These are phyloP conservation scores for Perodicticus potto DNA, from an alignment of 2,797 vertebrate genomes.

Conservation along the genomic window DNA sequence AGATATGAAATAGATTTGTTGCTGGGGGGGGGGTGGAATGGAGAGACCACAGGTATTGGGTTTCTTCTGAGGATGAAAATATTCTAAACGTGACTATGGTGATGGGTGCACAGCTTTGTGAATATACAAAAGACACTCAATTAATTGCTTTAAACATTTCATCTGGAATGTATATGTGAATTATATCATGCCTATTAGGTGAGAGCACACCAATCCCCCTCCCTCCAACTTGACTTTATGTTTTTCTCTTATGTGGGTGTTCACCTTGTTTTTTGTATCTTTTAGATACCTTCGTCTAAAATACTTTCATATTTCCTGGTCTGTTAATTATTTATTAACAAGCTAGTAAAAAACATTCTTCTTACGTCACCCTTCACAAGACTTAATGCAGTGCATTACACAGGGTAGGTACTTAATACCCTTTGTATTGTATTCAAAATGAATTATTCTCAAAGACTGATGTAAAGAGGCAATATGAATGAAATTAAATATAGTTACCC, in stretches of 20 bases:
- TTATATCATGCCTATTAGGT: neutral
- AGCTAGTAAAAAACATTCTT: neutral
- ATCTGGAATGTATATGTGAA: neutral
- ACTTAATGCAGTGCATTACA: neutral
- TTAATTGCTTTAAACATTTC: slow-evolving; percentile 8
- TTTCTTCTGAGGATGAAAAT: neutral
- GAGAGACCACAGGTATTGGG: neutral
- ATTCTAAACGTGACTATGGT: neutral
- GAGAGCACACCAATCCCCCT: too few species aligned
- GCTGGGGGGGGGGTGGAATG: neutral
- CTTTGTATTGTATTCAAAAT: neutral
- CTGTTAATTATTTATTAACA: neutral
- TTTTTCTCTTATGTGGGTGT: too few species aligned
- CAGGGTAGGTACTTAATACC: neutral
- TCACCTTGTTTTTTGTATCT: too few species aligned
- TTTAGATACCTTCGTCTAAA: too few species aligned
- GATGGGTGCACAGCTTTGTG: neutral
- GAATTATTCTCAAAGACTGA: neutral
- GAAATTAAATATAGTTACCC: neutral
- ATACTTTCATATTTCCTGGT: neutral
- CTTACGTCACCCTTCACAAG: neutral
- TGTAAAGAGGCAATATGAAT: neutral
- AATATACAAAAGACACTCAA: neutral
- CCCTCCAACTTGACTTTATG: too few species aligned
- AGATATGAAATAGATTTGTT: neutral